These are phyloP conservation scores for Mastomys natalensis DNA, from an alignment of 2,113 vertebrate genomes.

Conservation along the genomic window DNA sequence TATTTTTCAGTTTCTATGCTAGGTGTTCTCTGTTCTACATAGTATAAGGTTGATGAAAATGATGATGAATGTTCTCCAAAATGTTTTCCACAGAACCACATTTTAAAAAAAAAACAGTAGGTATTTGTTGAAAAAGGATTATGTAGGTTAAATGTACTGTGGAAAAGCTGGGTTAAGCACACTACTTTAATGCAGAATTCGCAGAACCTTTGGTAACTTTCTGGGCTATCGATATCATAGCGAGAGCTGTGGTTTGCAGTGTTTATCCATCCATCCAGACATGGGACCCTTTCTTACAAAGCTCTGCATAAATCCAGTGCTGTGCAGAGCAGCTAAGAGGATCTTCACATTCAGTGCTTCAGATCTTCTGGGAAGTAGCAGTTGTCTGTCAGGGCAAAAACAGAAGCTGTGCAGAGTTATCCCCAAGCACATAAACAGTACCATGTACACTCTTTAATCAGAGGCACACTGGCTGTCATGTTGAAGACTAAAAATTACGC, in stretches of 20 bases:
- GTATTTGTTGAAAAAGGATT: background rate
- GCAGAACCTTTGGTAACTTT: background rate
- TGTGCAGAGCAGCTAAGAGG: background rate
- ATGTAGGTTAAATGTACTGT: background rate
- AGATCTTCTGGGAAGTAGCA: background rate
- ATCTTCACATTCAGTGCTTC: background rate
- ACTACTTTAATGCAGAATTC: background rate
- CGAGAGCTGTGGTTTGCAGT: background rate
- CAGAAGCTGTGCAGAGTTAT: background rate
- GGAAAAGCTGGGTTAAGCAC: background rate
- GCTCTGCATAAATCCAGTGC: background rate
- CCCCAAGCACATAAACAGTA: background rate
- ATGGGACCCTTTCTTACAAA: constrained; percentile 3
- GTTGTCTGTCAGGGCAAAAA: background rate
- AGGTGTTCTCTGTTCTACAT: background rate
- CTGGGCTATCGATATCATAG: background rate
- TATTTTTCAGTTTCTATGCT: background rate
- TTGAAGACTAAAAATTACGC: background rate
- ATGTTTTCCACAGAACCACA: background rate
- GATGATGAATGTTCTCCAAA: background rate
- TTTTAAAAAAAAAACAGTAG: too few species aligned
- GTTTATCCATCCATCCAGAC: background rate
- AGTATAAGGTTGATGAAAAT: background rate
- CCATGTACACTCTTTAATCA: background rate
- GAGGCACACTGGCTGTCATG: background rate